Base-by-base conservation (phyloP, 2,888 invertebrate species). In the Dolichomitus sp. region DNA sequence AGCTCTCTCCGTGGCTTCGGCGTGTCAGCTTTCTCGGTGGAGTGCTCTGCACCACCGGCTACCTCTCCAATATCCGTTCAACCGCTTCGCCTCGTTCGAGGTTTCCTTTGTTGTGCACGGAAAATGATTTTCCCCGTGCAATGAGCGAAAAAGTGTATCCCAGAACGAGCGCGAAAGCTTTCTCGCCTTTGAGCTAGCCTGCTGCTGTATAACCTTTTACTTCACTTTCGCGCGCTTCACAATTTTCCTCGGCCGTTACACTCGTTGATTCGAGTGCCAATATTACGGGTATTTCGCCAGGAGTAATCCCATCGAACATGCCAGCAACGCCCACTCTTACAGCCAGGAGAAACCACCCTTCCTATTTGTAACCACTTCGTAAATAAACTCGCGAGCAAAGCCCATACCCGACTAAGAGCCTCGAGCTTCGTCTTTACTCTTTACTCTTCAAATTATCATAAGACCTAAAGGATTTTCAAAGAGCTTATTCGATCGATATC, bases 81-180 rank as follows among this genome's bases (percentile, higher is more conserved):
- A 61, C 72, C 81, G 27, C 72, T 45, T 54, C 70, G 6, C 50
- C 78, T 76, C 78, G 75, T 74, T 84, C 66, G 79, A 77, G 79
- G 70, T 81, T 83, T 74, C 79, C 81, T 85, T 79, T 85, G 83
- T 81, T 73, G 42, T 14, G 52, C 72, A 69, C 33, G 42, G 50
- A 75, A 84, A 61, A 78, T 63, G 78, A 83, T 85, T 81, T 78
- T 69, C 68, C n/a, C 52, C 68, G 48, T 54, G 40, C 42, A 33
- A 61, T 54, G 68, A 57, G 63, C 17, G 50, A 57, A 27, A 65
- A 33, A 45, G 30, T 23, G 48, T n/a, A 57, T 7, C 23, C 14
- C 33, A 14, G 11, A 61, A 40, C 9, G 9, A 37, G 19, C 37
- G 9, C 37, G 33, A 61, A 61, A 61, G 61, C 61, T 61, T 61